Percentiles rank a stretch among this genome's conserved stretches.
phyloP scores from a whole-genome alignment of 2,888 invertebrate genomes.

The Polymixis lichenea region DNA sequence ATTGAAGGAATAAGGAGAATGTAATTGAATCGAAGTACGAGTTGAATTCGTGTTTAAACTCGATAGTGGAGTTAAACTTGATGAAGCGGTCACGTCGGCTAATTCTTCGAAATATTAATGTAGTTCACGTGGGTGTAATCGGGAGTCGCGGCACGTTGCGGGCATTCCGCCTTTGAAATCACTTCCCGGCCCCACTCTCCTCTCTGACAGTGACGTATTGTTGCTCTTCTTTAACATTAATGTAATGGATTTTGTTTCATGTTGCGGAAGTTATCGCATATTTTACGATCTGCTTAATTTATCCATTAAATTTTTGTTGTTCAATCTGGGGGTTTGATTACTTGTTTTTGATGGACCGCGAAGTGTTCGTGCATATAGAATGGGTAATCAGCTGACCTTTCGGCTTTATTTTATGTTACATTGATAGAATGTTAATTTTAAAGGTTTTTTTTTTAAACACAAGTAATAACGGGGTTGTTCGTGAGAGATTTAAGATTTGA shows the following conservation, averaged over 20 bases:
- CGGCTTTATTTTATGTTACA: conserved; percentile 14
- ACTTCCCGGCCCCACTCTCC: conserved; percentile 85
- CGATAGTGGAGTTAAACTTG: conserved; percentile 69
- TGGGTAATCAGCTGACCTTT: conserved; percentile 36
- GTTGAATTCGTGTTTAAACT: conserved; percentile 65
- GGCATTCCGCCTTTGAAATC: conserved; percentile 88
- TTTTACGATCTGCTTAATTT: conserved; percentile 80
- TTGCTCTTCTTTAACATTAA: conserved; percentile 88
- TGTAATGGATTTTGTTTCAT: conserved; percentile 89
- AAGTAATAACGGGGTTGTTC: not conserved
- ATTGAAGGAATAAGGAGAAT: conserved; percentile 28
- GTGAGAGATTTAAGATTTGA: no score
- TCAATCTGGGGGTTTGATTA: conserved; percentile 46
- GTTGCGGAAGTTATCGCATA: conserved; percentile 85
- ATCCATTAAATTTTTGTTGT: conserved; percentile 73
- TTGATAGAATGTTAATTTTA: conserved; percentile 30
- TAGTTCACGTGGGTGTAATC: conserved; percentile 81
- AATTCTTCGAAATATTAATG: conserved; percentile 87
- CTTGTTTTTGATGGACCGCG: conserved; percentile 42
- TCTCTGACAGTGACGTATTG: conserved; percentile 88
- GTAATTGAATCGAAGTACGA: conserved; percentile 59
- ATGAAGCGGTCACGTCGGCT: conserved; percentile 80
- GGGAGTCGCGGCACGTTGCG: conserved; percentile 85
- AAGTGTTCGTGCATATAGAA: conserved; percentile 42
- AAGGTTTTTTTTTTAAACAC: not conserved